Percentiles rank a stretch among this genome's conserved stretches.
Conservation (phyloP, 2,888 invertebrate species). For the Sinohyriopsis cumingii region DNA sequence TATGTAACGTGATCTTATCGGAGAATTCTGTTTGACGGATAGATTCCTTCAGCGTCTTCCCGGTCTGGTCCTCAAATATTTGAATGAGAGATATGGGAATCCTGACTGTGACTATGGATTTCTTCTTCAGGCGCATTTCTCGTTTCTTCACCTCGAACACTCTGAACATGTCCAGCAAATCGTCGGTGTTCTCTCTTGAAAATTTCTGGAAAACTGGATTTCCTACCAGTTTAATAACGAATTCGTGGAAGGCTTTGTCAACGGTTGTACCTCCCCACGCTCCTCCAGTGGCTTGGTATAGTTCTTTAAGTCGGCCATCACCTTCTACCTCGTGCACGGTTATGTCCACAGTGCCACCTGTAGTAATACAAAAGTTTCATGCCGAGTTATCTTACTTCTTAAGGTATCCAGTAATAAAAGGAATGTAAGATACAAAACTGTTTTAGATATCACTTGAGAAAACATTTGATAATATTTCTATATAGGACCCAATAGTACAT, state of each 20-base stretch:
- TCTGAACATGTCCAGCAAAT: constrained; percentile 8
- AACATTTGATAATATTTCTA: too few species aligned
- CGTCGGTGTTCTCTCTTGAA: neutral
- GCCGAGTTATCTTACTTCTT: too few species aligned
- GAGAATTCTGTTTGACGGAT: neutral
- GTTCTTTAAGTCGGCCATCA: constrained; percentile 72
- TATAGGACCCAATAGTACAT: too few species aligned
- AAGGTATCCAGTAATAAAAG: too few species aligned
- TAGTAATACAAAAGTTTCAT: neutral
- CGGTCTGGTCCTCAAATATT: too few species aligned
- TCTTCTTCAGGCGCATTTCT: neutral
- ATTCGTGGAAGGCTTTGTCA: constrained; percentile 6
- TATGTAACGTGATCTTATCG: neutral
- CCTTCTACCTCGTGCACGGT: constrained; percentile 74
- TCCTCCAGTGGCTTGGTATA: constrained; percentile 75
- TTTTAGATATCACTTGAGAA: too few species aligned
- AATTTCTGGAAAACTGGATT: neutral
- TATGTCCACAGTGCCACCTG: constrained; percentile 75
- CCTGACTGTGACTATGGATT: neutral
- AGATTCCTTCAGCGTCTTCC: too few species aligned
- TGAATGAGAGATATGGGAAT: too few species aligned
- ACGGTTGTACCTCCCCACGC: constrained; percentile 54
- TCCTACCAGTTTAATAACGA: constrained; percentile 2
- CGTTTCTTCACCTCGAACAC: constrained; percentile 12
- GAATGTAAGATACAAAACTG: too few species aligned